These are phyloP conservation scores for Spinibarbus caldwelli DNA, from an alignment of 2,797 vertebrate genomes.

Conservation along the genomic window DNA sequence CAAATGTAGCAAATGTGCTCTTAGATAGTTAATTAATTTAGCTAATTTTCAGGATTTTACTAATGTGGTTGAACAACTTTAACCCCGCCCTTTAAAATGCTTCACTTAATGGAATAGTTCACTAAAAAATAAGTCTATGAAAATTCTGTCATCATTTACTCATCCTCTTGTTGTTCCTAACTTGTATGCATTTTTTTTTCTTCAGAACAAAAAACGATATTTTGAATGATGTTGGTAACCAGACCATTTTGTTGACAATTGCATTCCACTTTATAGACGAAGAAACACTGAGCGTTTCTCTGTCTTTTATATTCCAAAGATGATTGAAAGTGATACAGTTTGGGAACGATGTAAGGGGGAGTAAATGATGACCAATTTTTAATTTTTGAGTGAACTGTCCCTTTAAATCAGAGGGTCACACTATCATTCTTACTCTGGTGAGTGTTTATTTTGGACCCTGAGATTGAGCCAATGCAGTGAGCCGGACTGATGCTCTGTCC, in stretches of 20 bases:
- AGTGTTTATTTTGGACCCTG: neutral
- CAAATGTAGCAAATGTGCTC: neutral
- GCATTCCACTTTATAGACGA: neutral
- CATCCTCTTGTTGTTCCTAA: neutral
- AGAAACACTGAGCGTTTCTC: neutral
- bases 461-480: neutral
- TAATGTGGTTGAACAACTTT: neutral
- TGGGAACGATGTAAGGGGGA: fast-evolving
- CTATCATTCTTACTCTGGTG: neutral
- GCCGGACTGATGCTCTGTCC: slow-evolving; percentile 8
- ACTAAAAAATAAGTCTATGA: neutral
- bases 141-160: neutral
- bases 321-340: neutral
- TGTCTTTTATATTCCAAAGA: neutral
- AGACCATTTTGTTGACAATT: neutral
- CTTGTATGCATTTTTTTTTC: neutral
- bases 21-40: neutral
- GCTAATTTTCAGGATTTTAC: neutral
- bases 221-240: neutral
- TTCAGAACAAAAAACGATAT: neutral
- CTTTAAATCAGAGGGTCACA: neutral
- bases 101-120: too few species aligned
- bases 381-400: neutral
- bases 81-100: neutral
- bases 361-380: neutral